A percentile compares a stretch with the other conserved stretches of the same genome.
Conservation (phyloP, 2,113 vertebrate genomes). For the Empidonax alnorum region DNA sequence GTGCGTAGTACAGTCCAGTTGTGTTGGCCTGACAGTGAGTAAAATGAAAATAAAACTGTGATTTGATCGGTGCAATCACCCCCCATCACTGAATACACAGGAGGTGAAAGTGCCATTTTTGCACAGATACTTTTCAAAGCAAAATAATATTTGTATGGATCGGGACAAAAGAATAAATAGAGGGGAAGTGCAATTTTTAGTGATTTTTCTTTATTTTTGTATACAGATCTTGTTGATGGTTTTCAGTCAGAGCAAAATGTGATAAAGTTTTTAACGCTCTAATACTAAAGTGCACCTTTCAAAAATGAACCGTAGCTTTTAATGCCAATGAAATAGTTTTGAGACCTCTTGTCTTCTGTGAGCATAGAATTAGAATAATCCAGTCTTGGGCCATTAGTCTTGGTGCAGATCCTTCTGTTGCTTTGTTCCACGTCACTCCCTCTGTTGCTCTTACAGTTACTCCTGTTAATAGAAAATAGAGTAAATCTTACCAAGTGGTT, state of each 20-base stretch:
- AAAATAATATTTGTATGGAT: background rate
- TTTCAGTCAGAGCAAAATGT: background rate
- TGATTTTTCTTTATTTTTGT: background rate
- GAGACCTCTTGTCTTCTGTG: background rate
- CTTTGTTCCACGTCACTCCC: background rate
- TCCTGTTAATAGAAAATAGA: background rate
- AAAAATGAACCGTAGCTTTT: background rate
- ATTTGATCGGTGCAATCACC: background rate
- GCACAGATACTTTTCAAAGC: background rate
- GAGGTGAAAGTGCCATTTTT: background rate
- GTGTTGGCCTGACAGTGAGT: background rate
- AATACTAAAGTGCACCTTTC: background rate
- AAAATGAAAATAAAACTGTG: background rate
- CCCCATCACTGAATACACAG: background rate
- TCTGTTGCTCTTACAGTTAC: background rate
- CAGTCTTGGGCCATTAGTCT: background rate
- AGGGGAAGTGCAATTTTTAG: background rate
- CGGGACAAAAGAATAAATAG: background rate
- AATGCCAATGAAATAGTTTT: background rate
- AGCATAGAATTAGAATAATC: background rate
- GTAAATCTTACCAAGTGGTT: background rate
- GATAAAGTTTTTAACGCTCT: background rate
- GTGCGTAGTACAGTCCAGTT: background rate
- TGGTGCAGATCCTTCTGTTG: background rate
- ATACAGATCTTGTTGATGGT: background rate